These are phyloP conservation scores for Lepisosteus osseus DNA, from an alignment of 2,113 vertebrate genomes.

Conservation along the genomic window DNA sequence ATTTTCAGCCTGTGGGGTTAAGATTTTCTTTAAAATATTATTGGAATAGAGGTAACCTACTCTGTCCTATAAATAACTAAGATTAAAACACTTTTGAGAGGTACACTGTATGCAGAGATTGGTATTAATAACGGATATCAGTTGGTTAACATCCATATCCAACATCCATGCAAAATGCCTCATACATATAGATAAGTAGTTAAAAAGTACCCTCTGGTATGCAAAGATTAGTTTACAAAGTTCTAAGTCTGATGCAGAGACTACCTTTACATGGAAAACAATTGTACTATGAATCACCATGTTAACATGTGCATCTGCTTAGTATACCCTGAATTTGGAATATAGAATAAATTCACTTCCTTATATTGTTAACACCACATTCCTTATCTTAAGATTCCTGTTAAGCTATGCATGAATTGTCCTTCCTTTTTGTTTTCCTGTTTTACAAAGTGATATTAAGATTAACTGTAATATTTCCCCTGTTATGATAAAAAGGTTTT, in stretches of 20 bases:
- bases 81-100: too few relatives aligned
- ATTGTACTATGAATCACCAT: background rate
- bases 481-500: too few relatives aligned
- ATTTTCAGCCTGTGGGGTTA: too few relatives aligned
- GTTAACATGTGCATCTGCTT: background rate
- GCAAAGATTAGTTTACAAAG: background rate
- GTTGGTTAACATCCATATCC: background rate
- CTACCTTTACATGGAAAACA: background rate
- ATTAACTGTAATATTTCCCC: too few relatives aligned
- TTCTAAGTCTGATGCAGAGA: background rate
- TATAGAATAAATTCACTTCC: slow-evolving; percentile 2
- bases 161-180: background rate
- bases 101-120: too few relatives aligned
- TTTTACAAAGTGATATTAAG: too few relatives aligned
- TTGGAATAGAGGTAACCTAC: too few relatives aligned
- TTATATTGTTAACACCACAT: background rate
- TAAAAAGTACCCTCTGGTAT: background rate
- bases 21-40: too few relatives aligned
- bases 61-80: too few relatives aligned
- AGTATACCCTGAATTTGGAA: background rate
- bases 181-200: background rate
- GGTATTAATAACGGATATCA: too few relatives aligned
- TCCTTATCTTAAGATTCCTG: background rate
- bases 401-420: background rate
- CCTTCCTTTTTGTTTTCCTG: background rate